These are phyloP conservation scores for Drosophila monieri DNA, from an alignment of 2,888 invertebrate species.

Conservation along the genomic window DNA sequence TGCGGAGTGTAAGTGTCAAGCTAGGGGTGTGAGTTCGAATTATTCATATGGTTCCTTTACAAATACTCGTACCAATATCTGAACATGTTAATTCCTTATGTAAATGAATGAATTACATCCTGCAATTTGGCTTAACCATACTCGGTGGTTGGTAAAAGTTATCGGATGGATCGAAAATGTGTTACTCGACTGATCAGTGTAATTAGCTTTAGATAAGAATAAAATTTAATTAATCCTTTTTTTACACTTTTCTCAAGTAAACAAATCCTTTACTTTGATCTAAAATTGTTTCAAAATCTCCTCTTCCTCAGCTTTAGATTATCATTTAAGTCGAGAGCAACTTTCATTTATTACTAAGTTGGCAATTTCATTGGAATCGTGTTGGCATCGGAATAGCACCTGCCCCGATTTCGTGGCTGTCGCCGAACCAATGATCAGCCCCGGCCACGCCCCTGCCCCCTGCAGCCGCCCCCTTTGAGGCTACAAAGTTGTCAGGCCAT, in stretches of 20 bases:
- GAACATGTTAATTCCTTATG: constrained; percentile 28
- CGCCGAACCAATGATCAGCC: constrained; percentile 31
- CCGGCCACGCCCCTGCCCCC: constrained; percentile 10
- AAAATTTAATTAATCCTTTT: background rate
- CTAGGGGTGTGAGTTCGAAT: constrained; percentile 23
- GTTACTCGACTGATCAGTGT: background rate
- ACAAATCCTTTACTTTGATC: background rate
- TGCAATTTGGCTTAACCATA: background rate
- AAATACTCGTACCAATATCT: background rate
- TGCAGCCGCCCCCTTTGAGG: constrained; percentile 28
- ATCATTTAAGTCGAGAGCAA: background rate
- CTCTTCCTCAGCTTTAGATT: constrained; percentile 2
- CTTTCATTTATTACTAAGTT: constrained; percentile 36
- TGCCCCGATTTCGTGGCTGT: constrained; percentile 22
- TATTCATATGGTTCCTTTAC: constrained; percentile 6
- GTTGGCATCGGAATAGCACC: constrained; percentile 35
- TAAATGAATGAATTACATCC: constrained; percentile 17
- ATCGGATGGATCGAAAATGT: background rate
- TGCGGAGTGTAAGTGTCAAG: constrained; percentile 41
- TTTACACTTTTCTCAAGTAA: background rate
- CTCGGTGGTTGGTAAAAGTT: constrained; percentile 2
- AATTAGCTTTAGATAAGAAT: background rate
- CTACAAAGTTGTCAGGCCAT: constrained; percentile 72
- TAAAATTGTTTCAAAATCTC: background rate
- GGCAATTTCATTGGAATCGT: constrained; percentile 24